phyloP scores from a whole-genome alignment of 1,140 invertebrate genomes.

The Ceratitis capitata region DNA sequence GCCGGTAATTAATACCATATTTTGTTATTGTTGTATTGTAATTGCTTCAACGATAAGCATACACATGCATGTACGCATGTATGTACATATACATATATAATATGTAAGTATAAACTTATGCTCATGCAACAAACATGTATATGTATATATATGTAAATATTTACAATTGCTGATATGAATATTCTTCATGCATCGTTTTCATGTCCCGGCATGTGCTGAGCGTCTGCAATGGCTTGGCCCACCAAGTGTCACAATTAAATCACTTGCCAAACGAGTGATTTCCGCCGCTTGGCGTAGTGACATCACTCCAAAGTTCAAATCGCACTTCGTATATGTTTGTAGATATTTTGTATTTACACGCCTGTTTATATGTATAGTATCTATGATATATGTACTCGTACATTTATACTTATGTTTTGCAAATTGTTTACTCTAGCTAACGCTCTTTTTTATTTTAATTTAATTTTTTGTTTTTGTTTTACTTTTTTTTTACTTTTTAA shows the following conservation, averaged over 20 bases:
- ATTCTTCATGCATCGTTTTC: background rate
- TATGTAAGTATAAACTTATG: background rate
- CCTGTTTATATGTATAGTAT: background rate
- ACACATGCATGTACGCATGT: background rate
- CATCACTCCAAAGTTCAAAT: background rate
- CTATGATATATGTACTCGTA: too few species aligned
- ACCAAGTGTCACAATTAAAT: background rate
- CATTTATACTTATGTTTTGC: background rate
- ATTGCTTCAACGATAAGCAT: background rate
- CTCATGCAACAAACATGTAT: too few species aligned
- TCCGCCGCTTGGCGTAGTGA: background rate
- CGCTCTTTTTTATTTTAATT: background rate
- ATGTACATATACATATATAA: background rate
- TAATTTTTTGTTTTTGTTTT: too few species aligned
- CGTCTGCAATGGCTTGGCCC: background rate
- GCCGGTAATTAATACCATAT: background rate
- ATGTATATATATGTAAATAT: background rate
- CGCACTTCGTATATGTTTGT: background rate
- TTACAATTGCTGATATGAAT: background rate
- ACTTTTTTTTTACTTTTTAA: too few species aligned
- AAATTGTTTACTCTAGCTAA: background rate
- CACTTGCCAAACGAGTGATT: conserved; percentile 9
- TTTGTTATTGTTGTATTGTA: background rate
- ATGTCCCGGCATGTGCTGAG: background rate
- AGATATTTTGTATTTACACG: too few species aligned